These are phyloP conservation scores for Larimichthys crocea DNA, from an alignment of 2,113 vertebrate species.

Conservation along the genomic window DNA sequence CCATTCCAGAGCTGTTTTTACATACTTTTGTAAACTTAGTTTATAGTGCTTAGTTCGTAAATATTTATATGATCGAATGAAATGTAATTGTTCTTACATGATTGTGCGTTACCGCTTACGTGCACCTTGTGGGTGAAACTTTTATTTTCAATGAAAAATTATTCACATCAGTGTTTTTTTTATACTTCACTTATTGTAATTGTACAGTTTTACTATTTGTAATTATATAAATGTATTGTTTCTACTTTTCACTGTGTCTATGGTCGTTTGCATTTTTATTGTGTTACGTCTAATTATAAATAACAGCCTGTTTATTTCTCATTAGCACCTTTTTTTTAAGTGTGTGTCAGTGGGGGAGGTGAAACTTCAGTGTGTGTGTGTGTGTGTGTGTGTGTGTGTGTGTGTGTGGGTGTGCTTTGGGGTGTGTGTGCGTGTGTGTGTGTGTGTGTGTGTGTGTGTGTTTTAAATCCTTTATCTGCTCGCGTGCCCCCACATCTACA, in stretches of 20 bases:
- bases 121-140: conserved; percentile 86
- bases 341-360: conserved; percentile 32
- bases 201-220: conserved; percentile 69
- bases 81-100: conserved; percentile 71
- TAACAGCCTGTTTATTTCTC: conserved; percentile 62
- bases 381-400: conserved; percentile 35
- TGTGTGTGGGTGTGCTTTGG: no score
- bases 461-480: conserved; percentile 68
- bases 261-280: conserved; percentile 55
- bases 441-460: conserved; percentile 34
- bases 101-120: conserved; percentile 67
- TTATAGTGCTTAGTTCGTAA: conserved; percentile 42
- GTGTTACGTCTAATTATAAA: conserved; percentile 27
- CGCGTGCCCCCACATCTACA: conserved; percentile 50
- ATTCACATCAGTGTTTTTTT: conserved; percentile 70
- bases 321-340: conserved; percentile 55
- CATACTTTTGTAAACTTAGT: conserved; percentile 47
- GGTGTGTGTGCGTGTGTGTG: no score
- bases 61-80: conserved; percentile 68
- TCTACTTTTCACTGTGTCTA: conserved; percentile 42
- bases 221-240: conserved; percentile 68
- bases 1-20: conserved; percentile 69
- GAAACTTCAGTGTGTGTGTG: neutral
- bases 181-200: conserved; percentile 63
- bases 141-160: conserved; percentile 92